Evolutionary conservation across 2,797 vertebrate genomes (phyloP).

Genomic region (Ammospiza maritima): DNA sequence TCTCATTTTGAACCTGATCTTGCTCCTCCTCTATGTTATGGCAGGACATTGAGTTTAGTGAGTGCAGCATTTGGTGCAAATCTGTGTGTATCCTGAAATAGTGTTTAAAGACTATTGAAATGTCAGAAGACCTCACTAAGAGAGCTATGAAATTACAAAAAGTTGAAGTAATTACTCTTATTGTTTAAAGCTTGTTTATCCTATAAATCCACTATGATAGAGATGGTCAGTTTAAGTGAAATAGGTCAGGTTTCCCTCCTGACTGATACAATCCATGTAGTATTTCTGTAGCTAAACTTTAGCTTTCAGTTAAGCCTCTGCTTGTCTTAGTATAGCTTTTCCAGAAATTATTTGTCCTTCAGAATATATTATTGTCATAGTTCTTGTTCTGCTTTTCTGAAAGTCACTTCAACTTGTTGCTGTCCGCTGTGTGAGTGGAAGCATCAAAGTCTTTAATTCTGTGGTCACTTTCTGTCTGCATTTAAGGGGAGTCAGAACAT

Average conservation of each 20-base stretch:
- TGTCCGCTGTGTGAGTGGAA: background rate
- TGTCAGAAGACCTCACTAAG: slow-evolving; percentile 23
- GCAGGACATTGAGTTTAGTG: slow-evolving; percentile 26
- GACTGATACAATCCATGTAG: background rate
- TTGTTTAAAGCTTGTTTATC: slow-evolving; percentile 26
- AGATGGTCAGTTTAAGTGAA: background rate
- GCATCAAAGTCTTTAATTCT: background rate
- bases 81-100: slow-evolving; percentile 3
- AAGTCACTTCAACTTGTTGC: background rate
- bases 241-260: background rate
- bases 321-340: background rate
- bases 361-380: background rate
- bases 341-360: background rate
- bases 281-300: background rate
- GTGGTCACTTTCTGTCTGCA: background rate
- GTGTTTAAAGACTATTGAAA: slow-evolving; percentile 14
- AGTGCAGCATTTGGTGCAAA: slow-evolving; percentile 25
- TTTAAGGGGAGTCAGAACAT: background rate
- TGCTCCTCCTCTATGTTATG: background rate
- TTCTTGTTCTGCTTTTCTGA: background rate
- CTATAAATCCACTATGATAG: background rate
- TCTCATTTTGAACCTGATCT: slow-evolving; percentile 24
- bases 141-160: background rate
- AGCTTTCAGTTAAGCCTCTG: background rate
- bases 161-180: slow-evolving; percentile 19